Evolutionary conservation across 2,113 vertebrate species (phyloP).

Genomic region (Rynchops niger): DNA sequence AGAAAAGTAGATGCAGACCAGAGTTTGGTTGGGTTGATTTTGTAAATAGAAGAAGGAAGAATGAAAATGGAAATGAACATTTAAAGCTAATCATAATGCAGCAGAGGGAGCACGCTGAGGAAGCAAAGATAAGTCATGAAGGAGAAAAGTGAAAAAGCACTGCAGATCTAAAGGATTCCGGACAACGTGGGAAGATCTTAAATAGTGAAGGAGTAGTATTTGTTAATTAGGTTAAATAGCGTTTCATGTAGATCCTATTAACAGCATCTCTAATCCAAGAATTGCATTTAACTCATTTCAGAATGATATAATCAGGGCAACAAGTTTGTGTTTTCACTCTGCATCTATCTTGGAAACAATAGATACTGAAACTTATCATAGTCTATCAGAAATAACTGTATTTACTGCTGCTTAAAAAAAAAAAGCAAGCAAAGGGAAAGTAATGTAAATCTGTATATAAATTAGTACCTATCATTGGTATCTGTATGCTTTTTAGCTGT

Average conservation of each 20-base stretch:
- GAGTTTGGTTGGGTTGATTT: background rate
- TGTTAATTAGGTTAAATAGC: background rate
- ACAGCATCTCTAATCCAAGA: background rate
- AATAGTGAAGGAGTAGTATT: background rate
- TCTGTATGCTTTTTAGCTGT: constrained; percentile 76
- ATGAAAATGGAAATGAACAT: background rate
- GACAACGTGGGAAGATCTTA: background rate
- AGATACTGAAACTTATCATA: background rate
- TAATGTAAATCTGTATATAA: background rate
- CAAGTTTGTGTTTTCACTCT: background rate
- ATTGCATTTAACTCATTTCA: background rate
- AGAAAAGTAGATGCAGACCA: background rate
- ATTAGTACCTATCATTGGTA: constrained; percentile 62
- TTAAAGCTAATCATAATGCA: background rate
- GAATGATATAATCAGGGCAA: background rate
- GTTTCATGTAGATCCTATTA: background rate
- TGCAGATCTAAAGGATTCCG: background rate
- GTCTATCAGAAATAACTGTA: background rate
- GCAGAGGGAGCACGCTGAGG: background rate
- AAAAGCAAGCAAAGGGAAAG: background rate
- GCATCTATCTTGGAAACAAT: background rate
- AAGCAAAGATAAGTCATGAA: background rate
- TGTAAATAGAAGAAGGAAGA: background rate
- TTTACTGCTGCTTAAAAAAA: background rate
- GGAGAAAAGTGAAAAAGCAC: background rate